Conservation (phyloP, 1,140 invertebrate genomes). For the Aricia agestis region DNA sequence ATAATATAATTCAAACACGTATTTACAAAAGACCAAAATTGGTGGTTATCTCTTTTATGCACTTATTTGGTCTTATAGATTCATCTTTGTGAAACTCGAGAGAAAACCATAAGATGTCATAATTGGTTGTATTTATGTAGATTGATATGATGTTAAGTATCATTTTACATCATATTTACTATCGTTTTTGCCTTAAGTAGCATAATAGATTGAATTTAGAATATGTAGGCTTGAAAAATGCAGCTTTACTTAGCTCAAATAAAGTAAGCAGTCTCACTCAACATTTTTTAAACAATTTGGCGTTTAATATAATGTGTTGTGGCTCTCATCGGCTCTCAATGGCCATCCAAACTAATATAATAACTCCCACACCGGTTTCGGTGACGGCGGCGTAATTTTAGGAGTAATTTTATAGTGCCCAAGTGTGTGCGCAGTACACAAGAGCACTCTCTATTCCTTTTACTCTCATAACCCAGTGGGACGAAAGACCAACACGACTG, state of each 20-base stretch:
- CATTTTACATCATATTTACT: background rate
- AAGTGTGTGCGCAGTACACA: too few species aligned
- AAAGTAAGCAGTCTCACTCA: background rate
- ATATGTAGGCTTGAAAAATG: background rate
- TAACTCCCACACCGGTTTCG: too few species aligned
- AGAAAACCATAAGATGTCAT: constrained; percentile 6
- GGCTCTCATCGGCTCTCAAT: too few species aligned
- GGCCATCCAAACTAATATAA: too few species aligned
- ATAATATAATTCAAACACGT: constrained; percentile 8
- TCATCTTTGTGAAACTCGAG: constrained; percentile 7
- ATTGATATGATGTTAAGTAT: background rate
- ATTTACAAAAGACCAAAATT: constrained; percentile 7
- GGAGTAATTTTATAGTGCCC: too few species aligned
- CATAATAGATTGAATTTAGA: background rate
- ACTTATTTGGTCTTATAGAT: constrained; percentile 9
- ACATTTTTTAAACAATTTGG: too few species aligned
- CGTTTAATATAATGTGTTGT: too few species aligned
- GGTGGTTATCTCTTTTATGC: background rate
- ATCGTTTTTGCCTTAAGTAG: background rate
- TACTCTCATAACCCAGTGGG: too few species aligned
- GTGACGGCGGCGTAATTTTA: too few species aligned
- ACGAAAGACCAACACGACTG: too few species aligned
- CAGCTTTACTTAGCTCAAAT: background rate
- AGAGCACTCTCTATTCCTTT: too few species aligned
- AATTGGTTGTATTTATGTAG: background rate